Base-by-base conservation (phyloP, 2,888 invertebrate genomes). In the Drosophila prostipennis region DNA sequence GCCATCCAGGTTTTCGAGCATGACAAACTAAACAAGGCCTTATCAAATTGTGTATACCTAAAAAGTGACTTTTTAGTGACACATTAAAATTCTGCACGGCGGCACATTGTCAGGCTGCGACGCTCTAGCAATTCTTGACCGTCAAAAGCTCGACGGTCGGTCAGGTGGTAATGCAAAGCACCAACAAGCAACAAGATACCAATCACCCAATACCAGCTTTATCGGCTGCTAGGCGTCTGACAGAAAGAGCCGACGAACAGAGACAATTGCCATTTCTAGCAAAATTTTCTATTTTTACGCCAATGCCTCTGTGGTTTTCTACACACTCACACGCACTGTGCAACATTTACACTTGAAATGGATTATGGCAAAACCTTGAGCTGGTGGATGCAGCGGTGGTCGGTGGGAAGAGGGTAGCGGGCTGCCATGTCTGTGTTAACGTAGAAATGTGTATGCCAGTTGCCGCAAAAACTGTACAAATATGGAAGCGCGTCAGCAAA, bases 311-410 rank as follows among this genome's bases (percentile, higher is more conserved):
- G 65, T 43, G 51, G 56, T 68, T 68, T 51, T 39, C 39, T 39
- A 11, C 39, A 45, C 29, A 71, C 54, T 58, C 59, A 55, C 29
- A 71, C 54, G 61, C 59, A 55, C 78, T 73, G 77, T 80, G 77
- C 80, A 83, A 79, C 83, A 82, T 85, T 84, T 84, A 79, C 85
- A 88, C 84, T 88, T 88, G 88, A 85, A 88, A 88, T 76, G 80
- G 87, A 86, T 89, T 88, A 89, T 88, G 89, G 88, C 87, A 88
- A 89, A 87, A 87, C 89, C 87, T 87, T 87, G 88, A 89, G 78
- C 74, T 75, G 69, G 72, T 59, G 42, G 81, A 72, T 74, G 84
- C 82, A 74, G 55, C 80, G 67, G 23, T 39, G 48, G 57, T 37
- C 75, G 68, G 65, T 34, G 55, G 56, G 7, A 29, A 6, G 7